Evolutionary conservation across 1,140 invertebrate species (phyloP), one percentile per base, ranked within the genome.

Genomic region (Lineus longissimus): DNA sequence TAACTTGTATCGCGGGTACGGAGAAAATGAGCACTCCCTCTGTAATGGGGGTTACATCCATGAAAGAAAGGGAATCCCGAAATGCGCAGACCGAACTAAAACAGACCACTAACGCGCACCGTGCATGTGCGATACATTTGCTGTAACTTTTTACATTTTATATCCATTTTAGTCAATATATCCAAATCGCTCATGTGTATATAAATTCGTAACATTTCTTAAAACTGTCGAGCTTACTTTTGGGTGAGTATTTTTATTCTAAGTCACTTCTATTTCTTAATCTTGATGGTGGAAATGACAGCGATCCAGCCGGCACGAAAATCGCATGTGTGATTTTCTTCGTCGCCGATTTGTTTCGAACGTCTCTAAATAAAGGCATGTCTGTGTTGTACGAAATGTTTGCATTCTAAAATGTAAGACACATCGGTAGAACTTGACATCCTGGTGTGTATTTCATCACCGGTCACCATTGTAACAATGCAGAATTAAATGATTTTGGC

Each of bases 71-170:
- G 63, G 40, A 25, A 59, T 30, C 55, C 56, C 23, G 33, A 23
- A n/a, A 41, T 68, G 66, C 65, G 64, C 65, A 64, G 55, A 61
- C 29, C 33, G 40, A 62, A 61, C 30, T 63, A 58, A 63, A 40
- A 69, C 63, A 61, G 57, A 66, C 59, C 68, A 63, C 59, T 66
- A 66, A 64, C 66, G 69, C 71, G 71, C 71, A 74, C 19, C 64
- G 65, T 72, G 71, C 73, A 73, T 73, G 72, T 74, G 70, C 66
- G 54, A 13, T 41, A 58, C 60, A 59, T 51, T 29, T 13, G 33
- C 56, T 60, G 60, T 45, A 64, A 62, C 55, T 59, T 27, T 45
- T 43, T 22, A 65, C 56, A 60, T 67, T 63, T 43, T 36, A 36
- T 36, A 36, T 15, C 33, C 33, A 4, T 36, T 36, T 36, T 36